Evolutionary conservation across 37 sponge, comb jelly and placozoan genomes (phyloP).

Genomic region (Corticium candelabrum): DNA sequence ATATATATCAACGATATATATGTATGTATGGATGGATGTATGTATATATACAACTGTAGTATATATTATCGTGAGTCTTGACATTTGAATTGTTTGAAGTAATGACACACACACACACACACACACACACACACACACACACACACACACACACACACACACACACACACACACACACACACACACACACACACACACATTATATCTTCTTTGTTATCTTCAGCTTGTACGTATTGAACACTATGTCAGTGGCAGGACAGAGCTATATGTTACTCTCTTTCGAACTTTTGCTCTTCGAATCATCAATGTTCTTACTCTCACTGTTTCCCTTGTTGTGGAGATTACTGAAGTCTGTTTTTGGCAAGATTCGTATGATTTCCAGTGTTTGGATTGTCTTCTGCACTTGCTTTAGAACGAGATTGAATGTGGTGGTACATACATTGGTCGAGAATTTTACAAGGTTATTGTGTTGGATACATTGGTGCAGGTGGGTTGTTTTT

Average conservation of each 20-base stretch:
- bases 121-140: too few relatives aligned
- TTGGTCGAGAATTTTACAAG: constrained; percentile 7
- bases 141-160: too few relatives aligned
- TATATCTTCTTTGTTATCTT: too few relatives aligned
- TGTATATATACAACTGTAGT: too few relatives aligned
- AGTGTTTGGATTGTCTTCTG: background rate
- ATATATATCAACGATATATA: too few relatives aligned
- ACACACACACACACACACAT: too few relatives aligned
- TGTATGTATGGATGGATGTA: too few relatives aligned
- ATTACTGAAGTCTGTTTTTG: background rate
- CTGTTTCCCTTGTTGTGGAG: background rate
- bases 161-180: too few relatives aligned
- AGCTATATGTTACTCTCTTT: constrained; percentile 8
- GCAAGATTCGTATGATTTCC: background rate
- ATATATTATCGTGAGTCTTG: too few relatives aligned
- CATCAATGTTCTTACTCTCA: background rate
- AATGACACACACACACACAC: too few relatives aligned
- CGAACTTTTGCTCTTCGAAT: constrained; percentile 3
- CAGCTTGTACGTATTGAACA: background rate
- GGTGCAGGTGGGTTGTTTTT: background rate
- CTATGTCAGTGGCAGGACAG: constrained; percentile 7
- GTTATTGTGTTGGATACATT: constrained; percentile 3
- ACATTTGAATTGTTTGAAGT: too few relatives aligned
- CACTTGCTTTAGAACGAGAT: background rate
- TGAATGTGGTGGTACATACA: constrained; percentile 18